Percentiles rank a stretch among this genome's conserved stretches.
These are phyloP conservation scores for Lichenostomus cassidix DNA, from an alignment of 2,113 vertebrate genomes.

Conservation along the genomic window DNA sequence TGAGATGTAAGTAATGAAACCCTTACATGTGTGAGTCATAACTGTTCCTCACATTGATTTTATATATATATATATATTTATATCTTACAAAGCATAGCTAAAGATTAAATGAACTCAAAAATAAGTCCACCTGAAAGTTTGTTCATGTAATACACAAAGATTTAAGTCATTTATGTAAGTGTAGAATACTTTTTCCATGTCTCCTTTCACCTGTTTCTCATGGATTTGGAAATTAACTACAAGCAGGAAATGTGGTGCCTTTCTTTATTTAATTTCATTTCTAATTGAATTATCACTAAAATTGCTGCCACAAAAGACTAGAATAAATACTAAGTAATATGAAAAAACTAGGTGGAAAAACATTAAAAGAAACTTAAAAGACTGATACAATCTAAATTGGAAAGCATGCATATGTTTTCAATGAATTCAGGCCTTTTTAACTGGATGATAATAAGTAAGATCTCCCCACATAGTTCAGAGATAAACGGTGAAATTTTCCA, in stretches of 20 bases:
- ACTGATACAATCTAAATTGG: neutral
- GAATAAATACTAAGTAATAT: neutral
- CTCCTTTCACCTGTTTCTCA: neutral
- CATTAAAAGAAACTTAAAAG: neutral
- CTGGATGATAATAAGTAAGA: neutral
- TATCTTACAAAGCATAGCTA: neutral
- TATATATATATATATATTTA: neutral
- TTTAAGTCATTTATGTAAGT: neutral
- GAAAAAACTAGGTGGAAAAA: neutral
- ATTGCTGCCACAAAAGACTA: neutral
- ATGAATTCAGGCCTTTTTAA: neutral
- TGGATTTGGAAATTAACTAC: neutral
- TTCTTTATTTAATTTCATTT: neutral
- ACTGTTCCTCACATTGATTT: neutral
- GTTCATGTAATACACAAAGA: neutral
- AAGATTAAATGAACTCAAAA: neutral
- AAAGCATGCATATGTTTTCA: neutral
- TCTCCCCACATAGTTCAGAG: neutral
- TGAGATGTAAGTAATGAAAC: neutral
- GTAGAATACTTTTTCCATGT: neutral
- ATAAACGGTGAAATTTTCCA: neutral
- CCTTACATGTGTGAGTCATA: neutral
- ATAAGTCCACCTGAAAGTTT: neutral
- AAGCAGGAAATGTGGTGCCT: neutral
- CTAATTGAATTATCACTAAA: neutral